Base-by-base conservation (phyloP, 2,888 invertebrate species). In the Erebia aethiops region DNA sequence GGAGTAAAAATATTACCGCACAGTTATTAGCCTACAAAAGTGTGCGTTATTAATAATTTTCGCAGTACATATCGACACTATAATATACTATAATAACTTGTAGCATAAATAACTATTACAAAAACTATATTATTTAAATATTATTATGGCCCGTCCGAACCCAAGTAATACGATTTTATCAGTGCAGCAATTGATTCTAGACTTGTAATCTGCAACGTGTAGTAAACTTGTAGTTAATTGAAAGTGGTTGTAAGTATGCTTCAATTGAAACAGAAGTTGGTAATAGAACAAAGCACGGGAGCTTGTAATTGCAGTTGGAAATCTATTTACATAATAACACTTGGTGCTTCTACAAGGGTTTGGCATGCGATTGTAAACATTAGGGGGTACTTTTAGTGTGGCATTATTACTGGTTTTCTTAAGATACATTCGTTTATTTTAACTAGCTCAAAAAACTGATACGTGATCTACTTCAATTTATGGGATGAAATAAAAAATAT, bases 281-380 rank as follows among this genome's bases (percentile, higher is more conserved):
- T 75, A 81, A 82, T 58, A 58, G 56, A 87, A 87, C 85, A 88
- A 86, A 86, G 87, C 83, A 85, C 84, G 79, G 78, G 82, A 84
- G 82, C 84, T 85, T 76, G 82, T 74, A 77, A 74, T 82, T 81
- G 79, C 79, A 82, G 84, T 85, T 85, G 79, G 81, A 83, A 86
- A 87, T 54, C 81, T 83, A 88, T 88, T 89, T 86, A 52, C 88
- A 86, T 89, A 88, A 88, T 88, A 88, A 86, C 82, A 87, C 79
- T 83, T 84, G 84, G 79, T 80, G 75, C 73, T 77, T 76, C 70
- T 74, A 74, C 70, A 64, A 64, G 54, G 64, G 64, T 41, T 64
- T 52, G 64, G 41, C 64, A 64, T 52, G 64, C 64, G 54, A 64
- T 64, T 64, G 54, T 64, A 14, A 54, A 35, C 41, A 35, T 41